These are phyloP conservation scores for Neolamprologus sp. DNA, from an alignment of 2,113 vertebrate genomes.

Conservation along the genomic window DNA sequence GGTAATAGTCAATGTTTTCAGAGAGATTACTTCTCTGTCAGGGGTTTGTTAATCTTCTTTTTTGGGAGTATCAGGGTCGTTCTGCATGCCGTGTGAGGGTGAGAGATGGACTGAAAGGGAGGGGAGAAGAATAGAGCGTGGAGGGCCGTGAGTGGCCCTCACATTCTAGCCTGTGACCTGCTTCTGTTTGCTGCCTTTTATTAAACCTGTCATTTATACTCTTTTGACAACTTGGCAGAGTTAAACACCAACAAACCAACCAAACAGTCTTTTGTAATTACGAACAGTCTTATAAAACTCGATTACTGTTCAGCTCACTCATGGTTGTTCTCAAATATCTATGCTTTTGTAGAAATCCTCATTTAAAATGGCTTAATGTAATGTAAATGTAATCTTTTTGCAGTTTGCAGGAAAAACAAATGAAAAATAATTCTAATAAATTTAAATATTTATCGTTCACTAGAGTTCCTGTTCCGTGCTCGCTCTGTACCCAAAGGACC, in stretches of 20 bases:
- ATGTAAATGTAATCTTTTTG: neutral
- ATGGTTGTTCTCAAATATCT: neutral
- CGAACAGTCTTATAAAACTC: neutral
- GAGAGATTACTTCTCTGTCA: conserved; percentile 63
- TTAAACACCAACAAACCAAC: neutral
- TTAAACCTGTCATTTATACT: conserved; percentile 47
- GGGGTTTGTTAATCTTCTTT: conserved; percentile 66
- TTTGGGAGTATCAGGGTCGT: conserved; percentile 56
- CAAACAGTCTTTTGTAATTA: conserved; percentile 1
- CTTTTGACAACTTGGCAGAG: conserved; percentile 21
- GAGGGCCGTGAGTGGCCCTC: conserved; percentile 25
- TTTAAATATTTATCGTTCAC: neutral
- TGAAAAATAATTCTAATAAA: neutral
- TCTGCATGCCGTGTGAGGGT: conserved; percentile 32
- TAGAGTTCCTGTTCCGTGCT: neutral
- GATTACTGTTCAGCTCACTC: neutral
- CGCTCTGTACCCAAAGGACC: neutral
- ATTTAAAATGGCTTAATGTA: neutral
- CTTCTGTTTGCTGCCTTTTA: conserved; percentile 55
- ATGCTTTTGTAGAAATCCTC: neutral
- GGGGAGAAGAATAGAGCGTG: conserved; percentile 9
- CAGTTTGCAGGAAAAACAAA: neutral
- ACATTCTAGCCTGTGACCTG: conserved; percentile 48
- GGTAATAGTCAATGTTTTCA: conserved; percentile 62
- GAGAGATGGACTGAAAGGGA: conserved; percentile 26